Conservation (phyloP, 2,888 invertebrate genomes). For the Drosophila hamatofila region DNA sequence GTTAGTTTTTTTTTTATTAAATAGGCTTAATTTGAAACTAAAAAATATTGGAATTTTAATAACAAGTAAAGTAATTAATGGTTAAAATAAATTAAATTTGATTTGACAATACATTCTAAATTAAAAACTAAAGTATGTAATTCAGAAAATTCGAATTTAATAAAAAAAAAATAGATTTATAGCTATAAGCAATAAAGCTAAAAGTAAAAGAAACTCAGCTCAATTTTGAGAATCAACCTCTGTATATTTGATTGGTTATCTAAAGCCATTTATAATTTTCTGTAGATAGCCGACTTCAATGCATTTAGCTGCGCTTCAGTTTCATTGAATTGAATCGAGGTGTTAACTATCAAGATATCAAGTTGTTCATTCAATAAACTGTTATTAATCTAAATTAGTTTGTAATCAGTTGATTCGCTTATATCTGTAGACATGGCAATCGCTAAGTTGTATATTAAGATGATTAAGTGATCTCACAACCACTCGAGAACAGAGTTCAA, state of each 20-base stretch:
- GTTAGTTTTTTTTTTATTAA: too few species aligned
- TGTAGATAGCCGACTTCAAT: background rate
- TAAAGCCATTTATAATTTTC: background rate
- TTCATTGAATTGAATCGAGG: background rate
- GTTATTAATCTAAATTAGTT: conserved; percentile 15
- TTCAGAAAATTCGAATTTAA: background rate
- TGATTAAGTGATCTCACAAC: conserved; percentile 15
- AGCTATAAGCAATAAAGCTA: background rate
- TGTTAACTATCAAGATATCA: background rate
- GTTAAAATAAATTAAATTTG: background rate
- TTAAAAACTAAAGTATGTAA: background rate
- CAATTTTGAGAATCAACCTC: background rate
- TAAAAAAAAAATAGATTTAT: background rate
- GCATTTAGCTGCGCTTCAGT: background rate
- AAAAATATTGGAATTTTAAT: too few species aligned
- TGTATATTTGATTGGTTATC: background rate
- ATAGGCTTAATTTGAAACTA: too few species aligned
- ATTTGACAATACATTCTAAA: background rate
- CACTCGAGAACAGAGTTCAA: conserved; percentile 24
- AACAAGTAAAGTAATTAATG: too few species aligned
- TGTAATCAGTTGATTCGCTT: conserved; percentile 4
- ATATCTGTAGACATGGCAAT: background rate
- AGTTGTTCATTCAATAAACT: background rate
- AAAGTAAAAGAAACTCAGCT: background rate
- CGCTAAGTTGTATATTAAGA: conserved; percentile 5